Conservation (phyloP, 1,140 invertebrate genomes). For the Zaprionus ghesquierei region DNA sequence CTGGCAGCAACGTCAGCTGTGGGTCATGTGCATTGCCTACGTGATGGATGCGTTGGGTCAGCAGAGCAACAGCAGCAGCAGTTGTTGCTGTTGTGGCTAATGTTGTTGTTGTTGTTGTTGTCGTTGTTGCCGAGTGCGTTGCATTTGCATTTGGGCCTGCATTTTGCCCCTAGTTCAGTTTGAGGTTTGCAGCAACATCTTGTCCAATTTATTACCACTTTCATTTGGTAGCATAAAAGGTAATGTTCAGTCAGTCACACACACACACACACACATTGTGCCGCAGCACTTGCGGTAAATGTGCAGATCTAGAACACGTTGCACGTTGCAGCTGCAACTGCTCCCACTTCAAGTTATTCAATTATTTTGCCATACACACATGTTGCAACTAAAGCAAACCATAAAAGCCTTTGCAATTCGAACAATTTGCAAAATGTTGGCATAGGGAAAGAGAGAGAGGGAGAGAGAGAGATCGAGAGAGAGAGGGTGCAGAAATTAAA, state of each 20-base stretch:
- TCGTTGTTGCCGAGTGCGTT: conserved; percentile 43
- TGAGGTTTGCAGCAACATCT: conserved; percentile 81
- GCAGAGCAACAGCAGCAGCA: not conserved
- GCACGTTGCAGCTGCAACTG: too few relatives aligned
- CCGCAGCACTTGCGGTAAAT: conserved; percentile 55
- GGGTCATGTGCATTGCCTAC: conserved; percentile 64
- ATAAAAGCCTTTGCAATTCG: conserved; percentile 26
- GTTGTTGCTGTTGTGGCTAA: conserved; percentile 28
- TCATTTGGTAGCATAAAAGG: conserved; percentile 81
- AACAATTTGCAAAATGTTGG: not conserved
- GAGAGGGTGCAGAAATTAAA: conserved; percentile 29
- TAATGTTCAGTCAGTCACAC: conserved; percentile 39
- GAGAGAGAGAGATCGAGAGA: too few relatives aligned
- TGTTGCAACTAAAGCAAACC: conserved; percentile 12
- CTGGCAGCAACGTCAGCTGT: conserved; percentile 72
- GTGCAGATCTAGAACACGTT: conserved; percentile 72
- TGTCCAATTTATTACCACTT: conserved; percentile 82
- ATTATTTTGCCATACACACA: conserved; percentile 44
- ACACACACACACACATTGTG: conserved; percentile 23
- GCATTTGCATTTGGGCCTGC: conserved; percentile 63
- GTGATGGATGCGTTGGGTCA: conserved; percentile 67
- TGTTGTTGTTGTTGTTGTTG: conserved; percentile 28
- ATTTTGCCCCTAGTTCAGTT: conserved; percentile 64
- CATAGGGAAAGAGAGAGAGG: not conserved
- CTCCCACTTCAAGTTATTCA: conserved; percentile 71